phyloP scores from a whole-genome alignment of 1,140 invertebrate species.

The Hyles euphorbiae region DNA sequence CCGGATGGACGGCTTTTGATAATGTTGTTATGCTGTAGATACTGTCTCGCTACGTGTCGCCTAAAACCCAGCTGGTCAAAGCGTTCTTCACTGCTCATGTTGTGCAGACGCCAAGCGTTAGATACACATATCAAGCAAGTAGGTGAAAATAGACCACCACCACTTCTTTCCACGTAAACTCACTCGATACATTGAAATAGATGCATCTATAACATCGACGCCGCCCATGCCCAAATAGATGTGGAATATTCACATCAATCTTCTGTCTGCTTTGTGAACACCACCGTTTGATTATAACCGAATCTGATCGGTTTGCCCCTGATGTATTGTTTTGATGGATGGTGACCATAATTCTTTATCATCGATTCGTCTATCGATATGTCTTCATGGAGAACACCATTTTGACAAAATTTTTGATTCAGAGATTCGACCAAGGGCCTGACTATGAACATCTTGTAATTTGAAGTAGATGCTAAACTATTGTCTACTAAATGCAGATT shows the following conservation, averaged over 20 bases:
- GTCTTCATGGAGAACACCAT: too few species aligned
- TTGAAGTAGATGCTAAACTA: too few species aligned
- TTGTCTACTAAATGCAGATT: too few species aligned
- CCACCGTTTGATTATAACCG: neutral
- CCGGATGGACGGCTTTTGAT: conserved; percentile 5
- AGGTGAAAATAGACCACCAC: conserved; percentile 26
- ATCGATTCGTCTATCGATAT: too few species aligned
- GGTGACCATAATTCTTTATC: too few species aligned
- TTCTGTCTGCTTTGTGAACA: neutral
- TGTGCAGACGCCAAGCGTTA: conserved; percentile 29
- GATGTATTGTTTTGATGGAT: too few species aligned
- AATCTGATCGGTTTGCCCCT: too few species aligned
- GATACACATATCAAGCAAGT: conserved; percentile 30
- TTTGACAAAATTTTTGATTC: too few species aligned
- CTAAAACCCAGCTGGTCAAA: conserved; percentile 17
- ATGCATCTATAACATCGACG: conserved; percentile 5
- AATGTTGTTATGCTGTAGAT: conserved; percentile 12
- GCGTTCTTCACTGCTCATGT: conserved; percentile 16
- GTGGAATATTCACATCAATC: neutral
- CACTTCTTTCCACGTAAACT: too few species aligned
- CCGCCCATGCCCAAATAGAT: neutral
- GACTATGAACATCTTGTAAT: too few species aligned
- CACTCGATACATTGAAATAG: conserved; percentile 27
- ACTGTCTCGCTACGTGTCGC: conserved; percentile 13
- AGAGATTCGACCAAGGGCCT: too few species aligned